Evolutionary conservation across 2,113 vertebrate genomes (phyloP).

Genomic region (Forbesichthys papilliferus): DNA sequence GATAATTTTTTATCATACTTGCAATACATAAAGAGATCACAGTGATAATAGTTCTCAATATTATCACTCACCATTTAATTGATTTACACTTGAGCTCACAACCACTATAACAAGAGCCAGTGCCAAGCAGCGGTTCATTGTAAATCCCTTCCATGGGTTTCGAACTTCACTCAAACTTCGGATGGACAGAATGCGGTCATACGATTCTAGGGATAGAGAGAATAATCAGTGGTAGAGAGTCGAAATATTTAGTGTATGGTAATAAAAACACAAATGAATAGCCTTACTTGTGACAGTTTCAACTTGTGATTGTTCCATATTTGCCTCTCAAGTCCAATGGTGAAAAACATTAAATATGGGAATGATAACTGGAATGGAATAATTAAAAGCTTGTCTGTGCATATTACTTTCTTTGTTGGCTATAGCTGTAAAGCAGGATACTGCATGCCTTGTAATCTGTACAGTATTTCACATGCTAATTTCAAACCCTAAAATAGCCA

Average conservation of each 20-base stretch:
- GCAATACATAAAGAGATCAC: neutral
- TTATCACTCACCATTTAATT: constrained; percentile 82
- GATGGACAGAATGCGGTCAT: constrained; percentile 68
- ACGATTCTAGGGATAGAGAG: constrained; percentile 58
- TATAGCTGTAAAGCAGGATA: neutral
- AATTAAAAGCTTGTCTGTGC: neutral
- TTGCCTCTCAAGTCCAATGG: constrained; percentile 5
- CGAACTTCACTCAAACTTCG: constrained; percentile 66
- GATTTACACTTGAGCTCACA: constrained; percentile 84
- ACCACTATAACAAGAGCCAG: constrained; percentile 81
- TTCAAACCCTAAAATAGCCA: constrained; percentile 61
- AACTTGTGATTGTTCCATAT: neutral
- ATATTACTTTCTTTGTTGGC: neutral
- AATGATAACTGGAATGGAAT: neutral
- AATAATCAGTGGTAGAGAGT: neutral
- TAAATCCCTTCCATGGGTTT: constrained; percentile 86
- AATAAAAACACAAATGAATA: too few species aligned
- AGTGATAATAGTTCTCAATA: neutral
- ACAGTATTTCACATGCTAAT: constrained; percentile 25
- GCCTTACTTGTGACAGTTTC: constrained; percentile 52
- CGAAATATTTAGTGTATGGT: neutral
- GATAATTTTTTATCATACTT: neutral
- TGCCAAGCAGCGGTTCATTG: constrained; percentile 87
- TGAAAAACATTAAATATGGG: neutral
- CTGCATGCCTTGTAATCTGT: neutral